Base-by-base conservation (phyloP, 2,888 invertebrate genomes). In the Dilophus febrilis region DNA sequence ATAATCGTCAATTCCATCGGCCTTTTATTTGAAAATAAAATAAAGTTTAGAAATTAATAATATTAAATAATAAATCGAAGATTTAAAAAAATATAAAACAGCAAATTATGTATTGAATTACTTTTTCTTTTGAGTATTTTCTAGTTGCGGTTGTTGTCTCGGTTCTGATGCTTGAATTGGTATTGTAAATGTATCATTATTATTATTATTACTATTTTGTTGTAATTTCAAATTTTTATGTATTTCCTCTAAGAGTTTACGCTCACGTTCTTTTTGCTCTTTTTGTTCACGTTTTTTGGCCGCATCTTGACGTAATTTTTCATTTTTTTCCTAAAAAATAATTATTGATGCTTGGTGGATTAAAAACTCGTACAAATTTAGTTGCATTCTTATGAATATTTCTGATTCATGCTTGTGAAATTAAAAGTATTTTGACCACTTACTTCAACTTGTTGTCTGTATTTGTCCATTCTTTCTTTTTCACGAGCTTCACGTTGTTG, bases 401-500 rank as follows among this genome's bases (percentile, higher is more conserved):
- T n/a, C n/a, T n/a, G n/a, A n/a, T n/a, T n/a, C n/a, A n/a, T n/a
- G n/a, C n/a, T n/a, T n/a, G n/a, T n/a, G n/a, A n/a, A n/a, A n/a
- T n/a, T n/a, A n/a, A n/a, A n/a, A n/a, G n/a, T 22, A 22, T 22
- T 22, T 22, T 22, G n/a, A n/a, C n/a, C n/a, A 26, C 12, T 34
- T 42, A 37, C 42, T 11, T 19, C 27, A 12, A 37, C 4, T 13
- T 42, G n/a, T 32, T 41, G 40, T 14, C 37, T 40, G 27, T 35
- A 37, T 37, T 59, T 59, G 41, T 61, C 61, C 16, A 54, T 22
- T 39, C 56, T 60, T 27, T 57, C 53, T 35, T 55, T 56, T 33
- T 63, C 63, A 42, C 56, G 58, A 4, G 57, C 56, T 42, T 63
- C 63, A 0, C 63, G 59, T 19, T 47, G 47, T 38, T 53, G 52